Percentiles rank a stretch among this genome's conserved stretches.
These are phyloP conservation scores for Conus ventricosus DNA, from an alignment of 1,140 invertebrate genomes.

Conservation along the genomic window DNA sequence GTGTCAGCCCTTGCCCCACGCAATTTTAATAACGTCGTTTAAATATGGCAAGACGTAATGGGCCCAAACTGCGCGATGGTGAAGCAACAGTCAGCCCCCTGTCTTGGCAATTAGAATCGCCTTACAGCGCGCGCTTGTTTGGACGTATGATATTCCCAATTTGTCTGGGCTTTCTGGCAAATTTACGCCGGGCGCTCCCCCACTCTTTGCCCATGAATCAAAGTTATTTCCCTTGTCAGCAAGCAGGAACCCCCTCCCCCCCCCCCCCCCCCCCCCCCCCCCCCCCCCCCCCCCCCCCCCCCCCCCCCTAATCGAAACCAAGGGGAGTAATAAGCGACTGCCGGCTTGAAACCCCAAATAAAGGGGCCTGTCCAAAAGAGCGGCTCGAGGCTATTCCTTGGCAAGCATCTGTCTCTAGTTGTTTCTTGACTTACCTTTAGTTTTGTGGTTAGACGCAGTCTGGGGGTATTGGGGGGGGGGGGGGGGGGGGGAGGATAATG, in stretches of 20 bases:
- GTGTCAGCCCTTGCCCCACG: neutral
- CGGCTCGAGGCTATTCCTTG: neutral
- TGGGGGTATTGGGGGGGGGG: no score
- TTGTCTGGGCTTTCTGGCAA: neutral
- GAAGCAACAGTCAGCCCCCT: slow-evolving; percentile 19
- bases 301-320: neutral
- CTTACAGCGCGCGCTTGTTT: slow-evolving; percentile 9
- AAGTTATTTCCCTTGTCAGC: slow-evolving; percentile 24
- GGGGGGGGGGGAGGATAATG: no score
- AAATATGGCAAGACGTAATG: slow-evolving; percentile 4
- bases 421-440: neutral
- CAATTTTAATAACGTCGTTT: slow-evolving; percentile 24
- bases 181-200: slow-evolving; percentile 3
- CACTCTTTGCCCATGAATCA: neutral
- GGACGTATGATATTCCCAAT: slow-evolving; percentile 13
- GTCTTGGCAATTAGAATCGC: slow-evolving; percentile 1
- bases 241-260: no score
- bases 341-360: neutral
- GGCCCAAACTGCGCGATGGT: neutral
- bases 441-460: no score
- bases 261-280: no score
- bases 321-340: neutral
- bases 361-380: neutral
- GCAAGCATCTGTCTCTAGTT: slow-evolving; percentile 11
- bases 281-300: no score